Evolutionary conservation across 2,888 invertebrate genomes (phyloP).

Genomic region (Folsomia candida): DNA sequence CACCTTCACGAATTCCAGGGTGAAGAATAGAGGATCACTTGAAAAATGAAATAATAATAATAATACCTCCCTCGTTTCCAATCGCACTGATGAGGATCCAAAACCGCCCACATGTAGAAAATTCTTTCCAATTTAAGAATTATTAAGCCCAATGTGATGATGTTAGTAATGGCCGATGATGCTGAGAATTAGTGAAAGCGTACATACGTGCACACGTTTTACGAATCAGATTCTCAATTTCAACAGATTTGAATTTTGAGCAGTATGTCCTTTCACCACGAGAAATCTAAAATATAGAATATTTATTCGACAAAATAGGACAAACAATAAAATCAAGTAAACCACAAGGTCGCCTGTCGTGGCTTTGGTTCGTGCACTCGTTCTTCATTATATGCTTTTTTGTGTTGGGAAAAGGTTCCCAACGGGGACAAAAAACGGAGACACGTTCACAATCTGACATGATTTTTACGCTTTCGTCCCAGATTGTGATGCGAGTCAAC

Average conservation of each 20-base stretch:
- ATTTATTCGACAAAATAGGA: no score
- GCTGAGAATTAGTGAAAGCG: no score
- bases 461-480: conserved; percentile 25
- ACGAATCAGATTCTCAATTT: no score
- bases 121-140: background rate
- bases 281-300: no score
- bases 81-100: conserved; percentile 4
- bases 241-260: no score
- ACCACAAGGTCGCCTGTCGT: conserved; percentile 12
- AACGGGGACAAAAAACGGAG: conserved; percentile 27
- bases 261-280: no score
- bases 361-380: background rate
- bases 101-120: conserved; percentile 6
- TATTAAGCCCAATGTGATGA: background rate
- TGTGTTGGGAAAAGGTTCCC: background rate
- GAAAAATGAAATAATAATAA: conserved; percentile 6
- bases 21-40: background rate
- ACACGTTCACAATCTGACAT: conserved; percentile 40
- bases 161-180: background rate
- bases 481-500: background rate
- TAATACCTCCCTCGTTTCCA: background rate
- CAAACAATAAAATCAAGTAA: background rate
- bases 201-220: no score
- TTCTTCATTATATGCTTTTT: background rate
- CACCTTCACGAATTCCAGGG: background rate